Conservation (phyloP, 2,113 vertebrate species). For the Hylia prasina region DNA sequence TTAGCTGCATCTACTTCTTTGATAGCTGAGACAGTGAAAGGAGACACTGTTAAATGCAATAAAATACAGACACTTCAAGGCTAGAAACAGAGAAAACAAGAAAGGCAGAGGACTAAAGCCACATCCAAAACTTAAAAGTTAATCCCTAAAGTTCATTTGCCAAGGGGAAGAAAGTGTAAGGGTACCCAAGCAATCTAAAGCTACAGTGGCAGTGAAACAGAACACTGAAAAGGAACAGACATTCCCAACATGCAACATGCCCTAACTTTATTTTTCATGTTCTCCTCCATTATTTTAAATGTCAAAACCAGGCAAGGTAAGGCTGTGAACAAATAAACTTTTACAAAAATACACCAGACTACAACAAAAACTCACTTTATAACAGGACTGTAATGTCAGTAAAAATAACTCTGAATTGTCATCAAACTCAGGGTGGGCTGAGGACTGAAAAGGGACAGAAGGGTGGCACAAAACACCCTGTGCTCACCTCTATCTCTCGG, state of each 20-base stretch:
- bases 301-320: not conserved
- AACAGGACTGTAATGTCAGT: not conserved
- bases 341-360: not conserved
- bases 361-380: not conserved
- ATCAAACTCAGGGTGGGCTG: not conserved
- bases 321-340: not conserved
- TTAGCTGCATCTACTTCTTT: not conserved
- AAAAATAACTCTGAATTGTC: not conserved
- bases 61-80: not conserved
- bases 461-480: not conserved
- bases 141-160: not conserved
- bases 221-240: not conserved
- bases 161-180: not conserved
- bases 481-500: conserved; percentile 91
- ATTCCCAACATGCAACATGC: not conserved
- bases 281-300: not conserved
- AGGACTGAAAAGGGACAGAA: not conserved
- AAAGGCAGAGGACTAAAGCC: not conserved
- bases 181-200: not conserved
- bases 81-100: not conserved
- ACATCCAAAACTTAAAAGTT: not conserved
- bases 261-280: not conserved
- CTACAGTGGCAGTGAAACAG: not conserved
- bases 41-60: not conserved
- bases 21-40: not conserved